Evolutionary conservation across 2,888 invertebrate species (phyloP).

Genomic region (Limnephilus auricula): DNA sequence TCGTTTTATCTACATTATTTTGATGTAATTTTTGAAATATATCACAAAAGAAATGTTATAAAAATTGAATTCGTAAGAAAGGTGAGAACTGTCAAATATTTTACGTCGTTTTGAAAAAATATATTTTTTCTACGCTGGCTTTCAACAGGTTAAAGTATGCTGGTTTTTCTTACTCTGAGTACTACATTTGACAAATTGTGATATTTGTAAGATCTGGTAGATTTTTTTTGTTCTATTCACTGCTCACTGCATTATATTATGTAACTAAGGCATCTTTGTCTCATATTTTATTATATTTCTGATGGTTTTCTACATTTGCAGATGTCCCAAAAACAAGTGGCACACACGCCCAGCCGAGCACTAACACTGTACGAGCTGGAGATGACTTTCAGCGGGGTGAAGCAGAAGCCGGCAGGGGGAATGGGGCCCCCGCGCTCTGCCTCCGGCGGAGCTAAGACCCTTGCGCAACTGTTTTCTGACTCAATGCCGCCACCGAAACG

Average conservation of each 20-base stretch:
- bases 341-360: conserved; percentile 46
- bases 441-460: background rate
- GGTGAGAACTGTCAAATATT: too few species aligned
- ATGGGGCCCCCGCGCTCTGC: background rate
- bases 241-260: background rate
- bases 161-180: too few species aligned
- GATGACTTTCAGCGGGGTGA: conserved; percentile 2
- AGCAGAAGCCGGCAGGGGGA: background rate
- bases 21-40: too few species aligned
- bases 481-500: background rate
- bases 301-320: background rate
- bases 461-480: background rate
- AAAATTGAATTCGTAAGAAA: too few species aligned
- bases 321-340: conserved; percentile 31
- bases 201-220: too few species aligned
- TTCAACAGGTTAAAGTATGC: too few species aligned
- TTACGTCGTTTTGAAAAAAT: too few species aligned
- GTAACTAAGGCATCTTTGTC: background rate
- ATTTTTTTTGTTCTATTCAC: too few species aligned
- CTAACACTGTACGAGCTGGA: conserved; percentile 52
- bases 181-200: too few species aligned
- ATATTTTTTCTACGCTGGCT: too few species aligned
- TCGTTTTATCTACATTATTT: too few species aligned
- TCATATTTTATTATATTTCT: background rate
- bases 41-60: too few species aligned